Conservation (phyloP, 2,113 vertebrate genomes). For the Sinocyclocheilus anshuiensis region DNA sequence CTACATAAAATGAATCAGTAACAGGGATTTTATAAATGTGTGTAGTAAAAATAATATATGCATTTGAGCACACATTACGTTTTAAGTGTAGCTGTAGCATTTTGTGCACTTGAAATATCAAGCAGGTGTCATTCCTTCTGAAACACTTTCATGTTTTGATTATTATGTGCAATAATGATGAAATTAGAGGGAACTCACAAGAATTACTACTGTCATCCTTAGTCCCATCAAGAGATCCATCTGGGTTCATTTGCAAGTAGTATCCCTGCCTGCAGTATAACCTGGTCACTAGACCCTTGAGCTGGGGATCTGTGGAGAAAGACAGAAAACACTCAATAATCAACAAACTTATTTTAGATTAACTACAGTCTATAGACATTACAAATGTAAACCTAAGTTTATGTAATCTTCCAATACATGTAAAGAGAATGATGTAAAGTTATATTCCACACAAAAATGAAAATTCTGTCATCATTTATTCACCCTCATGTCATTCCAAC, state of each 20-base stretch:
- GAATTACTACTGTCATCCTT: constrained; percentile 99
- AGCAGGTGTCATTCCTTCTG: neutral
- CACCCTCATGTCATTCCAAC: no score
- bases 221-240: constrained; percentile 99
- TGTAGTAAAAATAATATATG: constrained; percentile 1
- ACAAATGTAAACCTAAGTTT: neutral
- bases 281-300: constrained; percentile 99
- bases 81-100: neutral
- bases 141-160: neutral
- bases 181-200: constrained; percentile 76
- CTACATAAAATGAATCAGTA: constrained; percentile 32
- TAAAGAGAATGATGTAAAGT: neutral
- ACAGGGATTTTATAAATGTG: constrained; percentile 5
- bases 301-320: constrained; percentile 93
- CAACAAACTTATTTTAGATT: neutral
- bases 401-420: neutral
- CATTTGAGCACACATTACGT: neutral
- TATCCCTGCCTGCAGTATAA: constrained; percentile 99
- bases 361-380: neutral
- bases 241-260: constrained; percentile 99
- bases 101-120: neutral
- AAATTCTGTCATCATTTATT: neutral
- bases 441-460: neutral
- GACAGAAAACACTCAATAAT: neutral
- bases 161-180: neutral